Evolutionary conservation across 2,888 invertebrate genomes (phyloP).

Genomic region (Machimus atricapillus): DNA sequence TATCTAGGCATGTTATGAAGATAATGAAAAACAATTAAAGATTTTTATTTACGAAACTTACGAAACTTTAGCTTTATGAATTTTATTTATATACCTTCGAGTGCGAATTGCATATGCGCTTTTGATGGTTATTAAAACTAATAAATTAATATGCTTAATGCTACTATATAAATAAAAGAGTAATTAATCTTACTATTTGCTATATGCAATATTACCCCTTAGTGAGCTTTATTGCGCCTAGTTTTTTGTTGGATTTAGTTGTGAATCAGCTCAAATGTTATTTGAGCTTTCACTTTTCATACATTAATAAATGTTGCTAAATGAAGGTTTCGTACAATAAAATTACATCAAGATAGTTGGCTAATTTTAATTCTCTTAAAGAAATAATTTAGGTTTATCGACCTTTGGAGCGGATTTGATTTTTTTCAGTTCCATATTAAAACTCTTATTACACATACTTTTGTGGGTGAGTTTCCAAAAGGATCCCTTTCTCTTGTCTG

Average conservation of each 20-base stretch:
- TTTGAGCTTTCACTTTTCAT: neutral
- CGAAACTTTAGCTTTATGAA: no score
- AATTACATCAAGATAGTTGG: neutral
- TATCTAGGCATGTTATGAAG: no score
- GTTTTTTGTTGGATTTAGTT: neutral
- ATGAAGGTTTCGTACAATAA: neutral
- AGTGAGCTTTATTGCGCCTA: neutral
- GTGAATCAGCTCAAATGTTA: neutral
- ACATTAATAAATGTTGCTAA: neutral
- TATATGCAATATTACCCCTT: neutral
- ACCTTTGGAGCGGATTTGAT: neutral
- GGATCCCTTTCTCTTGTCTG: neutral
- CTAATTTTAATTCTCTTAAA: neutral
- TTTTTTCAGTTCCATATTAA: neutral
- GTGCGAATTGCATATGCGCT: no score
- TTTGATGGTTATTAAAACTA: no score
- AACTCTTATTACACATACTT: neutral
- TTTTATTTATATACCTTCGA: no score
- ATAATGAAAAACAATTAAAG: no score
- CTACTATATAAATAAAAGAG: no score
- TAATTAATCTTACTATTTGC: neutral
- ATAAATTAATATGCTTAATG: neutral
- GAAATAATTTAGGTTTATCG: neutral
- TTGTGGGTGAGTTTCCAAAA: neutral
- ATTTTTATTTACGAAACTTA: no score